Evolutionary conservation across 2,797 vertebrate genomes (phyloP).

Genomic region (Psittacula echo): DNA sequence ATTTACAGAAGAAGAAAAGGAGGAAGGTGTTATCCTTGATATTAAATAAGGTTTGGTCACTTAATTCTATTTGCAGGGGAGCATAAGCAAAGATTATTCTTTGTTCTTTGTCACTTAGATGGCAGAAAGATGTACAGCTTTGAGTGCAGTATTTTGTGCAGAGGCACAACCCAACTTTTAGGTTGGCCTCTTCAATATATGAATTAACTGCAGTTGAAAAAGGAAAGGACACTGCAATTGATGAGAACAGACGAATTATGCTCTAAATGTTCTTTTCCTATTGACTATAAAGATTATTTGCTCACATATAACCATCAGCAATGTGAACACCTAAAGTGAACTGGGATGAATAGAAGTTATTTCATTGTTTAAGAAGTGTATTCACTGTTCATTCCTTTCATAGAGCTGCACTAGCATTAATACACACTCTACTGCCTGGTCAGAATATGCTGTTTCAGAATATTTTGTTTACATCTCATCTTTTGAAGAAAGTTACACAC

Average conservation of each 20-base stretch:
- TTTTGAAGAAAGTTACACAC: neutral
- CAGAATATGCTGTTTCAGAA: neutral
- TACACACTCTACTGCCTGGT: accelerated
- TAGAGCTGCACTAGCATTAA: neutral
- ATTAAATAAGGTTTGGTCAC: neutral
- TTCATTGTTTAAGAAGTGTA: neutral
- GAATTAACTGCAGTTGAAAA: neutral
- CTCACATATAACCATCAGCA: neutral
- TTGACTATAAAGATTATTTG: neutral
- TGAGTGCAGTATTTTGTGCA: neutral
- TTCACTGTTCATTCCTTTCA: neutral
- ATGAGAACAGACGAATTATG: neutral
- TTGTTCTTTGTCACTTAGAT: neutral
- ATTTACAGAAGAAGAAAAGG: neutral
- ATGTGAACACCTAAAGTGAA: neutral
- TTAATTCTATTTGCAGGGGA: neutral
- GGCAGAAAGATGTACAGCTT: neutral
- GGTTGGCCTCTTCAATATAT: neutral
- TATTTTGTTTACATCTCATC: neutral
- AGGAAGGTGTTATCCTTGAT: neutral
- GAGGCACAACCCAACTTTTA: neutral
- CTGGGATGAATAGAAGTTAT: neutral
- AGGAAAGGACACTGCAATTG: neutral
- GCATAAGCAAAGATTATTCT: neutral
- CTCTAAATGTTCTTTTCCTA: neutral